Evolutionary conservation across 2,888 invertebrate genomes (phyloP), one percentile per base, ranked within the genome.

Genomic region (Conus canariensis): DNA sequence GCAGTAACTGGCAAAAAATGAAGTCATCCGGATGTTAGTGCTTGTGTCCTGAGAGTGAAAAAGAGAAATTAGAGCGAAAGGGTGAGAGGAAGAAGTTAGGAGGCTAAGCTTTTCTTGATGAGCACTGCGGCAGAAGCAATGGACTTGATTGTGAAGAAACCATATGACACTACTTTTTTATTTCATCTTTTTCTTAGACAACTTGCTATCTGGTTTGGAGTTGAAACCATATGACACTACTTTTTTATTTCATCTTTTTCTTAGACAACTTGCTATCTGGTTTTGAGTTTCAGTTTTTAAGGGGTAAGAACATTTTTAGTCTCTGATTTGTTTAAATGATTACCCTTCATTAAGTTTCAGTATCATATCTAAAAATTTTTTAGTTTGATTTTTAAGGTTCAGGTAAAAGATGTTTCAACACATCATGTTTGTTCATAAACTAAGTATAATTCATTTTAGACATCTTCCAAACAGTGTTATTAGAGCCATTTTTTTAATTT

Each of bases 1-100:
- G 83, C 88, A 88, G 88, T 88, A 88, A 88, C 56, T 10, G 83
- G 83, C 67, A 82, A 82, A 64, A 60, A 82, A 64, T 58, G 88
- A 82, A 83, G 67, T 83, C 67, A 56, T n/a, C 67, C 16, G n/a
- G 67, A 56, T 45, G 83, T 60, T 45, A 64, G 59, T 67, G 56
- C 82, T 88, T 82, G 77, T 56, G 56, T 83, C 83, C 70, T 70
- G 70, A 70, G 8, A 59, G 80, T 56, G 80, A 16, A 64, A 77
- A 30, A 80, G 67, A 87, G 86, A 56, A 67, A 87, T 56, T 67
- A 56, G 70, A 67, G 70, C 19, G 30, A 85, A 85, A 58, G 85
- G 25, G 60, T 25, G 85, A 58, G 85, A 85, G 85, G 12, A n/a
- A 85, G 80, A 80, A 9, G 67, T 12, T 64, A 64, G 2, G 80